phyloP scores from a whole-genome alignment of 2,888 invertebrate genomes.

The Cephus runcator region DNA sequence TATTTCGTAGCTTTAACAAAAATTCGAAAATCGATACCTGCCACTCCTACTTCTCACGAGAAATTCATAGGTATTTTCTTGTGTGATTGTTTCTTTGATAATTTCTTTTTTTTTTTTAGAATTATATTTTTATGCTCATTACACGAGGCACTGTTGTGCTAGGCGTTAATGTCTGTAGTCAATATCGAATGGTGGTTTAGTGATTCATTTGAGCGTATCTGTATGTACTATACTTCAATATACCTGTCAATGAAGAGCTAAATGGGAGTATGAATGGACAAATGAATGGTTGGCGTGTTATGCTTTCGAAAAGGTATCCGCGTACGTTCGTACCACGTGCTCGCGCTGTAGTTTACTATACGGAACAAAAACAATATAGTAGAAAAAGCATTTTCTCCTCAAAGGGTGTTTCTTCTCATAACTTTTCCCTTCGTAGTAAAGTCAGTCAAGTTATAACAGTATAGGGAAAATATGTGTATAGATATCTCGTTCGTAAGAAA shows the following conservation, averaged over 20 bases:
- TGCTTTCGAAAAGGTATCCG: constrained; percentile 26
- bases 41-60: background rate
- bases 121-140: background rate
- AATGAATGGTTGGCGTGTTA: constrained; percentile 28
- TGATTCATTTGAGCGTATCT: background rate
- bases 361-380: background rate
- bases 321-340: constrained; percentile 21
- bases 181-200: background rate
- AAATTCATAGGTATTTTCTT: background rate
- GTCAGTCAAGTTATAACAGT: background rate
- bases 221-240: background rate
- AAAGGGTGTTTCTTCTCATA: background rate
- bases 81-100: background rate
- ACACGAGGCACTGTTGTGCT: background rate
- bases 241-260: background rate
- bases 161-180: background rate
- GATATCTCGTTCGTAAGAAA: background rate
- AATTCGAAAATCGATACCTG: background rate
- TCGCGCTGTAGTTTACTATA: background rate
- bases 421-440: background rate
- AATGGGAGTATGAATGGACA: constrained; percentile 23
- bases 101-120: background rate
- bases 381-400: background rate
- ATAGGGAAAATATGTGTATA: background rate
- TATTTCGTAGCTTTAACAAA: background rate